A percentile compares a stretch with the other conserved stretches of the same genome.
Evolutionary conservation across 2,113 vertebrate species (phyloP).

Genomic region (Dolichallabes microphthalmus): DNA sequence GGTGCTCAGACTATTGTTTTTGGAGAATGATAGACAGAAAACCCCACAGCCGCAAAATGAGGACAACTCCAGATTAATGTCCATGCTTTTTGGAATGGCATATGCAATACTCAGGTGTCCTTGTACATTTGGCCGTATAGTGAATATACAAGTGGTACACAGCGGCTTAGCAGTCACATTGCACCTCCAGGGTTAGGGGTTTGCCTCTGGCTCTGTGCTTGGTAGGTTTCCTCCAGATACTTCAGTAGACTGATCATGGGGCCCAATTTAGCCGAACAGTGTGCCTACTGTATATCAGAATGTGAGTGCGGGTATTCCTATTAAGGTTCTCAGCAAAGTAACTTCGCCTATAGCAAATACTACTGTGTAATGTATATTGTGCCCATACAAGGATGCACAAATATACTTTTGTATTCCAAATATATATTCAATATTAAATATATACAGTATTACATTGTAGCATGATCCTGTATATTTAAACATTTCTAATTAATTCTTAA

Average conservation of each 20-base stretch:
- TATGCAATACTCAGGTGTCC: background rate
- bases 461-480: background rate
- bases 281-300: no score
- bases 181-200: no score
- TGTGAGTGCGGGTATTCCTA: no score
- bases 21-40: background rate
- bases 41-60: background rate
- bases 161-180: no score
- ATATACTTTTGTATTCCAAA: background rate
- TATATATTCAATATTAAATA: no score
- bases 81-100: background rate
- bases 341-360: background rate
- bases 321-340: no score
- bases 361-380: no score
- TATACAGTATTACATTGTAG: background rate
- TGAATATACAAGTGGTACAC: background rate
- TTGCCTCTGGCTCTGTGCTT: no score
- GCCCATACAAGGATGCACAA: background rate
- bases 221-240: no score
- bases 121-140: background rate
- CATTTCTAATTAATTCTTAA: background rate
- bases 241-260: no score
- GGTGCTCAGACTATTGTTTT: background rate
- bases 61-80: background rate
- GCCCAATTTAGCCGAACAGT: no score